Conservation (phyloP, 2,797 vertebrate species). For the Lacerta agilis region DNA sequence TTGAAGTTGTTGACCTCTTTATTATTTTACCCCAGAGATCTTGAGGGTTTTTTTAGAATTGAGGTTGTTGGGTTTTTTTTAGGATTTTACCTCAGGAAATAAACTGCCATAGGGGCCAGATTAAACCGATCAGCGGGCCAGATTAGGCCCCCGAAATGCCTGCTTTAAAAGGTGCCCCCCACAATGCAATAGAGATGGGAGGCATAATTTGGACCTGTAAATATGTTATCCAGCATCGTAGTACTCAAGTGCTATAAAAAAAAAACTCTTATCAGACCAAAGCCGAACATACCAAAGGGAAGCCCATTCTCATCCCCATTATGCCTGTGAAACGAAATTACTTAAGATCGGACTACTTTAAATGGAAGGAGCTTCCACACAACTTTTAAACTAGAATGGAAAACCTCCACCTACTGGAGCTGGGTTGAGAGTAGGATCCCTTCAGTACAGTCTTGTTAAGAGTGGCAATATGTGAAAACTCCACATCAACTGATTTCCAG, state of each 20-base stretch:
- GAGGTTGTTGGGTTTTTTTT: too few relatives aligned
- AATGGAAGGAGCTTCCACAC: not conserved
- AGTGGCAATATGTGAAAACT: not conserved
- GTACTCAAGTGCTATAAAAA: not conserved
- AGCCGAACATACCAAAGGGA: not conserved
- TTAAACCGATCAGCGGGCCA: too few relatives aligned
- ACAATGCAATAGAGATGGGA: not conserved
- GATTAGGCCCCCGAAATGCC: too few relatives aligned
- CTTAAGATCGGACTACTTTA: conserved; percentile 9
- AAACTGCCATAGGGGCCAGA: too few relatives aligned
- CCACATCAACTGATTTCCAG: conserved; percentile 1
- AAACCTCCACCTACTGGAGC: too few relatives aligned
- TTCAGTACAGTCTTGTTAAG: conserved; percentile 24
- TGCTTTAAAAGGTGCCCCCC: not conserved
- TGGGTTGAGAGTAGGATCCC: not conserved
- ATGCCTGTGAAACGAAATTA: not conserved
- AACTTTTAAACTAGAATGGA: not conserved
- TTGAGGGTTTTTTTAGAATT: too few relatives aligned
- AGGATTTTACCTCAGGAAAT: too few relatives aligned
- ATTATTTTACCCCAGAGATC: too few relatives aligned
- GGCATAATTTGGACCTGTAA: not conserved
- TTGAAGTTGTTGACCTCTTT: too few relatives aligned
- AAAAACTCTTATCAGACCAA: not conserved
- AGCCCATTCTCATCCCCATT: not conserved
- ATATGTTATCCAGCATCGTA: not conserved